phyloP scores from a whole-genome alignment of 1,140 invertebrate genomes.

The Trachymyrmex septentrionalis region DNA sequence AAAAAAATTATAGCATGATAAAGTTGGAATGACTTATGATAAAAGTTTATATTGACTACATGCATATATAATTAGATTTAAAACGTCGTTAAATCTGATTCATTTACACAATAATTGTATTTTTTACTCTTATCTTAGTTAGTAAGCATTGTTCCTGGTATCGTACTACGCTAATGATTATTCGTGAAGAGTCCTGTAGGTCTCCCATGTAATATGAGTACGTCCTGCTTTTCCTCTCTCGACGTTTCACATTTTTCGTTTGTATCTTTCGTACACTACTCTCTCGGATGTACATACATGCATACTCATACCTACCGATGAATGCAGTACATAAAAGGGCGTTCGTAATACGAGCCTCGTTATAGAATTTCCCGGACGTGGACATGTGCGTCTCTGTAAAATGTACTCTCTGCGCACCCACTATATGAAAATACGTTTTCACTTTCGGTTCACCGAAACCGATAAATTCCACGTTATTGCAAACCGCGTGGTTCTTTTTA shows the following conservation, averaged over 20 bases:
- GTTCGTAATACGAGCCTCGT: slow-evolving; percentile 66
- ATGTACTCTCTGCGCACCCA: slow-evolving; percentile 32
- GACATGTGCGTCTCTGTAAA: slow-evolving; percentile 58
- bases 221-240: slow-evolving; percentile 33
- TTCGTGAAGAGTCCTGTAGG: slow-evolving; percentile 35
- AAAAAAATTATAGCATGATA: not conserved
- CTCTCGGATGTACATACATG: not conserved
- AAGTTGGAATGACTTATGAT: not conserved
- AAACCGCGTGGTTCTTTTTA: not conserved
- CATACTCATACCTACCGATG: not conserved
- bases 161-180: not conserved
- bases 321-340: slow-evolving; percentile 51
- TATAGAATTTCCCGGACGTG: slow-evolving; percentile 61
- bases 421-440: slow-evolving; percentile 71
- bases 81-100: not conserved
- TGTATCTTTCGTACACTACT: slow-evolving; percentile 44
- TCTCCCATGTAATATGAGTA: slow-evolving; percentile 61
- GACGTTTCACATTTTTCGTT: slow-evolving; percentile 58
- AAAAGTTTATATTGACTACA: not conserved
- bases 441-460: slow-evolving; percentile 65
- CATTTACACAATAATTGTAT: not conserved
- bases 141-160: not conserved
- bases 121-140: not conserved
- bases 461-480: slow-evolving; percentile 46
- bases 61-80: not conserved